phyloP scores from a whole-genome alignment of 2,888 invertebrate genomes.

The Notocelia uddmanniana region DNA sequence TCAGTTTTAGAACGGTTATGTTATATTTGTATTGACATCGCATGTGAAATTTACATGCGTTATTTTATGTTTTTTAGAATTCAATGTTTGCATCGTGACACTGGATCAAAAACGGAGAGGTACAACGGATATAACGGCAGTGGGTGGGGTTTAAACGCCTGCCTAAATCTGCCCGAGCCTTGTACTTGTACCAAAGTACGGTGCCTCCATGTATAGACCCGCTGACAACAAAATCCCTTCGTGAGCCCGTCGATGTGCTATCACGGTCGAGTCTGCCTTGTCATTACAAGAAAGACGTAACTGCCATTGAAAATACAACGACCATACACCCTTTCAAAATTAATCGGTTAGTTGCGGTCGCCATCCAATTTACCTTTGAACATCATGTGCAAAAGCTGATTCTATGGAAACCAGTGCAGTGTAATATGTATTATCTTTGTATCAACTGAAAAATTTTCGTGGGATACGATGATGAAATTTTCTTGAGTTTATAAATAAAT shows the following conservation, averaged over 20 bases:
- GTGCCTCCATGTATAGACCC: slow-evolving; percentile 52
- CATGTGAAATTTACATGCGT: no score
- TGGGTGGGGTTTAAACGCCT: slow-evolving; percentile 23
- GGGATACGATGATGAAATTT: slow-evolving; percentile 14
- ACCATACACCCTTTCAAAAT: not conserved
- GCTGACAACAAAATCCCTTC: slow-evolving; percentile 55
- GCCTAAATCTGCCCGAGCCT: slow-evolving; percentile 21
- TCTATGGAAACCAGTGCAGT: slow-evolving; percentile 43
- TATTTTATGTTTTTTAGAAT: no score
- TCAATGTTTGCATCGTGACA: not conserved
- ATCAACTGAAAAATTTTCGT: slow-evolving; percentile 37
- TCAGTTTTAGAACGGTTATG: no score
- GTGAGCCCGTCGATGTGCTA: slow-evolving; percentile 50
- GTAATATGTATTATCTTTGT: slow-evolving; percentile 43
- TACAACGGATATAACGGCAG: slow-evolving; percentile 13
- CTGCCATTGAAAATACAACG: not conserved
- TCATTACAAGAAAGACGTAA: not conserved
- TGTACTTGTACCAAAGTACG: slow-evolving; percentile 48
- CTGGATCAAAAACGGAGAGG: not conserved
- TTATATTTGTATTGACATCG: no score
- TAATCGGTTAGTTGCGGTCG: slow-evolving; percentile 66
- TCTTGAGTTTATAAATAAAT: slow-evolving; percentile 13
- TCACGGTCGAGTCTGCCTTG: slow-evolving; percentile 6
- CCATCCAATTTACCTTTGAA: slow-evolving; percentile 77
- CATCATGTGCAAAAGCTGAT: slow-evolving; percentile 57